Evolutionary conservation across 2,797 vertebrate genomes (phyloP), one percentile per base, ranked within the genome.

Genomic region (Champsocephalus esox): DNA sequence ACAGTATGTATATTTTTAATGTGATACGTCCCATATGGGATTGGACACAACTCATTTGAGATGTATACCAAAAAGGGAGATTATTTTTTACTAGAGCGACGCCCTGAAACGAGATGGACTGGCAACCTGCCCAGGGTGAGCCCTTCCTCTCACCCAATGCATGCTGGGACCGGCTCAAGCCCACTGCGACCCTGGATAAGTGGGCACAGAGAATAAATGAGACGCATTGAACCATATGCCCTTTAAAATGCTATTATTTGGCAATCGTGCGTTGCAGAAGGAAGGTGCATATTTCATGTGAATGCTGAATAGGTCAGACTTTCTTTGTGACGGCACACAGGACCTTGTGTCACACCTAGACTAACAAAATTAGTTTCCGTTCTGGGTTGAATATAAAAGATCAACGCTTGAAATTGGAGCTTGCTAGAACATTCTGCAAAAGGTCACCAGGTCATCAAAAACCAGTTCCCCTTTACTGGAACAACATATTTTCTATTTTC

Each of bases 201-300:
- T 70, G 56, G 16, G 24, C 16, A 65, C 49, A 34, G 55, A 56
- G 50, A 84, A 70, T 65, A 79, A 73, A 73, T 77, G 34, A 38
- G 32, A 62, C 56, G 59, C 46, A 70, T 68, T 48, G 21, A 84
- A 54, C 60, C 38, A 9, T 44, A 5, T 70, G 69, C 21, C 51
- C 50, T 73, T 66, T 57, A 32, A 75, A 77, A 80, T 80, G 17
- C 28, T 50, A 58, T 74, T 73, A 70, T 70, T 70, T 70, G 78
- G 44, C 41, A 72, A n/a, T 56, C n/a, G 49, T 66, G 43, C 54
- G 1, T n/a, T 12, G 59, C 10, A 56, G 58, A 38, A 68, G 67
- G 24, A 81, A 55, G 24, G 4, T 57, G 28, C 24, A 50, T 63
- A 66, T 73, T 87, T 77, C 55, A 77, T 50, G 16, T 66, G 56